These are phyloP conservation scores for Gymnoscelis rufifasciata DNA, from an alignment of 2,888 invertebrate genomes.

Conservation along the genomic window DNA sequence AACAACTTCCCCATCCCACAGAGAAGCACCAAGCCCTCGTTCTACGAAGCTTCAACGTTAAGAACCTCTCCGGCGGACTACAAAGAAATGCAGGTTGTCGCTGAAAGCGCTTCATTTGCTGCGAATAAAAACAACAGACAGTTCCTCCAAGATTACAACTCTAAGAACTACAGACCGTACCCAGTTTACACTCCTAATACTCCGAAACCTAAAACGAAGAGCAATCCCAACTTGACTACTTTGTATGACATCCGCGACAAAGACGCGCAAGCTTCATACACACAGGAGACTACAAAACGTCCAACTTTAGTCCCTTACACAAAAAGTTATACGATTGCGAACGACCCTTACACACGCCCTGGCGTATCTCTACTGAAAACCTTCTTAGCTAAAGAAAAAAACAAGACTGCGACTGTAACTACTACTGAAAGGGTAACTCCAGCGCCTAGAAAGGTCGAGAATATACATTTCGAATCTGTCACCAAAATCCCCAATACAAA, in stretches of 20 bases:
- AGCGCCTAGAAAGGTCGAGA: conserved; percentile 39
- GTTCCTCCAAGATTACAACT: conserved; percentile 61
- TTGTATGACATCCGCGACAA: conserved; percentile 65
- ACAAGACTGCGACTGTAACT: conserved; percentile 43
- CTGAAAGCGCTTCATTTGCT: conserved; percentile 88
- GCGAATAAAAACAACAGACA: conserved; percentile 75
- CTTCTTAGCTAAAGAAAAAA: conserved; percentile 63
- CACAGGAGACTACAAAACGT: conserved; percentile 52
- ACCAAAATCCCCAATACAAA: conserved; percentile 65
- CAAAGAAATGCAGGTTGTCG: conserved; percentile 84
- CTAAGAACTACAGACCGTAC: conserved; percentile 64
- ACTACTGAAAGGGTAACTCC: conserved; percentile 48
- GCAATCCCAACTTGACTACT: conserved; percentile 64
- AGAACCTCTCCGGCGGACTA: conserved; percentile 63
- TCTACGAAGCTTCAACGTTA: conserved; percentile 55
- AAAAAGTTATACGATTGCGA: conserved; percentile 55
- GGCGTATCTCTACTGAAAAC: conserved; percentile 63
- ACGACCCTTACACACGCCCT: conserved; percentile 69
- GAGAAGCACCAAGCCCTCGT: conserved; percentile 53
- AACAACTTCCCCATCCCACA: conserved; percentile 58
- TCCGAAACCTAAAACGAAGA: conserved; percentile 50
- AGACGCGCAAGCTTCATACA: conserved; percentile 31
- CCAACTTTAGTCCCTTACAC: conserved; percentile 68
- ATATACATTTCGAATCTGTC: conserved; percentile 57
- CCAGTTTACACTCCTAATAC: conserved; percentile 66